phyloP scores from a whole-genome alignment of 2,113 vertebrate species.

The Thamnaconus septentrionalis region DNA sequence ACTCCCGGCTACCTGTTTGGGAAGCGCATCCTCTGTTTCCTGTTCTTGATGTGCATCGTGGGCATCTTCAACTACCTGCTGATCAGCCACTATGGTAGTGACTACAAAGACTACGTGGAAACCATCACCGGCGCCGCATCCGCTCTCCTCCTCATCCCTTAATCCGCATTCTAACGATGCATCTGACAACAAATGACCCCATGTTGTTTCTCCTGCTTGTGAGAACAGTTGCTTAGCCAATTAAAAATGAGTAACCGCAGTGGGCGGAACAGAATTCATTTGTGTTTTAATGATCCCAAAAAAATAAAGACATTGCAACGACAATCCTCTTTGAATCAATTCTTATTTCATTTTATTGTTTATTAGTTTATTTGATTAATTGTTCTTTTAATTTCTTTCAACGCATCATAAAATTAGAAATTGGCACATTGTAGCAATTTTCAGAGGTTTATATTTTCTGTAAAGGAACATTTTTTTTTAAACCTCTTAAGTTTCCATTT shows the following conservation, averaged over 20 bases:
- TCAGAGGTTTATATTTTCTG: no score
- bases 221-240: no score
- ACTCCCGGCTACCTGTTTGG: slow-evolving; percentile 92
- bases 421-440: no score
- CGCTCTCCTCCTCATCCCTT: slow-evolving; percentile 89
- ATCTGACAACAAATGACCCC: not conserved
- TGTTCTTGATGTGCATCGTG: slow-evolving; percentile 88
- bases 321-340: no score
- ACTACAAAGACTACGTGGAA: slow-evolving; percentile 87
- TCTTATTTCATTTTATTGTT: no score
- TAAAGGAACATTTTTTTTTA: no score
- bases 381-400: no score
- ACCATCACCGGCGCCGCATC: slow-evolving; percentile 82
- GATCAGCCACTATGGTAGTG: slow-evolving; percentile 71
- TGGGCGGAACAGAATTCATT: not conserved
- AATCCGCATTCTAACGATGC: slow-evolving; percentile 7
- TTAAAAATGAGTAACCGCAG: not conserved
- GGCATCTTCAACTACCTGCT: slow-evolving; percentile 89
- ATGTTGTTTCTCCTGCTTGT: no score
- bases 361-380: no score
- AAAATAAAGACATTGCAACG: not conserved
- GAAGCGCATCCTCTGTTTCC: slow-evolving; percentile 88
- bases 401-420: no score
- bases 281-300: slow-evolving; percentile 17
- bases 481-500: no score